Evolutionary conservation across 2,797 vertebrate species (phyloP).

Genomic region (Myotis pilosus): DNA sequence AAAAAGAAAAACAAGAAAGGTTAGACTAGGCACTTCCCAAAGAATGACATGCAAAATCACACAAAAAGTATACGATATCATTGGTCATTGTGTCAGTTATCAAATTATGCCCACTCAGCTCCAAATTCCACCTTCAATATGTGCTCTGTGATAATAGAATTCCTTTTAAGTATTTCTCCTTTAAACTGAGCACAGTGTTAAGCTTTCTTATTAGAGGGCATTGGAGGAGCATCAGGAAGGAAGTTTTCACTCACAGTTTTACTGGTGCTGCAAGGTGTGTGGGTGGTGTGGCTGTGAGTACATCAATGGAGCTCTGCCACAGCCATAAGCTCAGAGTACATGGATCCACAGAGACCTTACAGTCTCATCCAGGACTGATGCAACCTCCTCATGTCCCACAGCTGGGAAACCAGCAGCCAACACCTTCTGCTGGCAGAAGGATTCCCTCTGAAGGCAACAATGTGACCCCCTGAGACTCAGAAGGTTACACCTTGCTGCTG

Average conservation of each 20-base stretch:
- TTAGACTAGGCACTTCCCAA: neutral
- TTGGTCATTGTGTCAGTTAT: neutral
- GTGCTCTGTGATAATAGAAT: neutral
- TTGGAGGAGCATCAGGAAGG: neutral
- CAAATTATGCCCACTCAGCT: neutral
- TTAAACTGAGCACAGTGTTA: neutral
- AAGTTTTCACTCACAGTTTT: neutral
- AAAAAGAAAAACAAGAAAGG: neutral
- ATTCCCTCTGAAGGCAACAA: neutral
- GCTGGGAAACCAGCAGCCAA: neutral
- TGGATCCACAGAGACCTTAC: neutral
- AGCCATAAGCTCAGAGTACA: fast-evolving
- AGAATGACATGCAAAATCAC: neutral
- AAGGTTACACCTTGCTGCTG: neutral
- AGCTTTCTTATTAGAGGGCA: neutral
- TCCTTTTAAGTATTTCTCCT: neutral
- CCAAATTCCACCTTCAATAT: neutral
- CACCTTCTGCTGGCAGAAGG: neutral
- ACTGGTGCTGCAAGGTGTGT: neutral
- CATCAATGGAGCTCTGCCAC: neutral
- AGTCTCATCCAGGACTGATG: neutral
- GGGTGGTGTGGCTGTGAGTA: neutral
- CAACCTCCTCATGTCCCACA: neutral
- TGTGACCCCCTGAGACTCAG: neutral
- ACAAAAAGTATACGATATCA: neutral